phyloP scores from a whole-genome alignment of 2,888 invertebrate species.

The Pedicia rivosa region DNA sequence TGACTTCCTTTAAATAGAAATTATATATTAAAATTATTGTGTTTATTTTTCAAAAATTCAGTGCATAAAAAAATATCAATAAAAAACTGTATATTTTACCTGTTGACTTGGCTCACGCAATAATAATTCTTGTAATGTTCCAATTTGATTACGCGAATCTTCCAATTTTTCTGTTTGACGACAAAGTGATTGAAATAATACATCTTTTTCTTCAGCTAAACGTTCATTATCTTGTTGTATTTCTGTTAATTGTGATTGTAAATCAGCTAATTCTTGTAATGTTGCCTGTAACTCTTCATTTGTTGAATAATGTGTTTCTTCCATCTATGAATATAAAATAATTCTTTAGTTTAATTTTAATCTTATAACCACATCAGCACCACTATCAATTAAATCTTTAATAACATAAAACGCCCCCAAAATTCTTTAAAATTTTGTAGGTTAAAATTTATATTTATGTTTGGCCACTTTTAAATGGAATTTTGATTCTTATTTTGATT shows the following conservation, averaged over 20 bases:
- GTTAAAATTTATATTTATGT: too few species aligned
- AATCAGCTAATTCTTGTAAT: constrained; percentile 77
- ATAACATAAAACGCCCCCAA: too few species aligned
- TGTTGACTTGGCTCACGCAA: constrained; percentile 52
- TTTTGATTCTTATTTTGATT: too few species aligned
- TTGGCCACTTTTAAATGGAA: too few species aligned
- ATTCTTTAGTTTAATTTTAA: neutral
- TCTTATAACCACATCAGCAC: neutral
- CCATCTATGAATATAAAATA: constrained; percentile 20
- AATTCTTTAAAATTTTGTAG: too few species aligned
- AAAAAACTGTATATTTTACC: too few species aligned
- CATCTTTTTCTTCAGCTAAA: constrained; percentile 74
- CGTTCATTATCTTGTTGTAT: constrained; percentile 78
- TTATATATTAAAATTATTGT: neutral
- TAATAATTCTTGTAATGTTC: constrained; percentile 65
- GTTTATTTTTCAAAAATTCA: too few species aligned
- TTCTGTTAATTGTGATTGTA: constrained; percentile 74
- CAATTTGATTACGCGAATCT: constrained; percentile 67
- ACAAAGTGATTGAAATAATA: constrained; percentile 77
- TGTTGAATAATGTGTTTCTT: constrained; percentile 46
- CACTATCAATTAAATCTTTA: neutral
- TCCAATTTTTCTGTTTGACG: constrained; percentile 84
- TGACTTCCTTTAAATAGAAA: constrained; percentile 31
- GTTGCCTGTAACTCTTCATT: constrained; percentile 89
- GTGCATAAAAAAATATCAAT: neutral